Evolutionary conservation across 2,113 vertebrate species (phyloP).

Genomic region (Rhineura floridana): DNA sequence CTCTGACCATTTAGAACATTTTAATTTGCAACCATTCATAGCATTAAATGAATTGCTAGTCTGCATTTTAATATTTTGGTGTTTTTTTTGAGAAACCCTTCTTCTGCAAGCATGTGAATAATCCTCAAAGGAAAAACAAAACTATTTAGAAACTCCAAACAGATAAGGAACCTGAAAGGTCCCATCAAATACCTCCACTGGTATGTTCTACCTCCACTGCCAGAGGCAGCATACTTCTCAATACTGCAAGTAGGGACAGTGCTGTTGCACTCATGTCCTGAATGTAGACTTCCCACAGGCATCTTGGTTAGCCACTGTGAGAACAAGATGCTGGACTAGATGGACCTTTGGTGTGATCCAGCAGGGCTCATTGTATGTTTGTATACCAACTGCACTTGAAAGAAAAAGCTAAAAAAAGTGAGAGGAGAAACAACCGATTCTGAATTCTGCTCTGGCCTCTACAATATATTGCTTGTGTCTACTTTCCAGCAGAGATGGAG

Average conservation of each 20-base stretch:
- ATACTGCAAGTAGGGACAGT: too few relatives aligned
- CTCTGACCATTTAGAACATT: not conserved
- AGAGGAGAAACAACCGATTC: not conserved
- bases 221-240: too few relatives aligned
- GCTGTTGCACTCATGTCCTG: too few relatives aligned
- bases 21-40: not conserved
- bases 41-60: not conserved
- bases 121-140: not conserved
- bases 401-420: not conserved
- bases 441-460: not conserved
- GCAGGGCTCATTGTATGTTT: too few relatives aligned
- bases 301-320: too few relatives aligned
- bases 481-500: not conserved
- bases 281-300: too few relatives aligned
- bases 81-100: not conserved
- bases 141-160: not conserved
- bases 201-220: too few relatives aligned
- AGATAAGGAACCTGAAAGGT: not conserved
- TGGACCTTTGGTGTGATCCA: too few relatives aligned
- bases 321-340: too few relatives aligned
- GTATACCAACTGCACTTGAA: not conserved
- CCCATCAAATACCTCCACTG: too few relatives aligned
- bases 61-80: not conserved
- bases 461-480: not conserved
- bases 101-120: not conserved